A percentile compares a stretch with the other conserved stretches of the same genome.
These are phyloP conservation scores for Drosophila pruinosa DNA, from an alignment of 1,140 invertebrate species.

Conservation along the genomic window DNA sequence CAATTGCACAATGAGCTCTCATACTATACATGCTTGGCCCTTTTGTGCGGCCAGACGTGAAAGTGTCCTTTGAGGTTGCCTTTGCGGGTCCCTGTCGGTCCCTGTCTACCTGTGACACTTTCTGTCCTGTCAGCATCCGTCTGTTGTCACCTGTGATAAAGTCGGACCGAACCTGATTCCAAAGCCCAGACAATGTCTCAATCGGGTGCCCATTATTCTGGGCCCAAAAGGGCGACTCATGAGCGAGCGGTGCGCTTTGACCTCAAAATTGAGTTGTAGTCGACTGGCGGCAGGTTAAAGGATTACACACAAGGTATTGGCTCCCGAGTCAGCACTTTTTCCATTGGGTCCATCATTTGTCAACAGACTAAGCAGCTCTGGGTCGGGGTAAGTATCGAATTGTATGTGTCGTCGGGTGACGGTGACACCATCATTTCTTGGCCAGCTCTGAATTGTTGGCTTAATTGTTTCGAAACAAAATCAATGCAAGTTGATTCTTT, in stretches of 20 bases:
- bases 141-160: constrained; percentile 53
- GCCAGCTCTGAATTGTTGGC: constrained; percentile 69
- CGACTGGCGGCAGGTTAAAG: constrained; percentile 70
- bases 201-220: constrained; percentile 35
- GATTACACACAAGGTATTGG: constrained; percentile 51
- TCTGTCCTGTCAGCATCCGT: constrained; percentile 27
- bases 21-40: constrained; percentile 22
- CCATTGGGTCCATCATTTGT: constrained; percentile 62
- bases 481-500: constrained; percentile 75
- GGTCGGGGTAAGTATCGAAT: background rate
- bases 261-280: constrained; percentile 60
- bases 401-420: constrained; percentile 32
- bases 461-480: constrained; percentile 68
- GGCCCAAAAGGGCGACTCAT: constrained; percentile 15
- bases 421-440: constrained; percentile 78
- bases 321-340: constrained; percentile 65
- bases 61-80: constrained; percentile 74
- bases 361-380: constrained; percentile 55
- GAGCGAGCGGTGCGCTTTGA: constrained; percentile 58
- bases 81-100: background rate
- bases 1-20: constrained; percentile 71
- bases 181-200: constrained; percentile 55
- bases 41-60: constrained; percentile 67
- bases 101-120: constrained; percentile 29
- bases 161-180: constrained; percentile 14